phyloP scores from a whole-genome alignment of 2,888 invertebrate genomes.

The Melangyna quadrimaculata region DNA sequence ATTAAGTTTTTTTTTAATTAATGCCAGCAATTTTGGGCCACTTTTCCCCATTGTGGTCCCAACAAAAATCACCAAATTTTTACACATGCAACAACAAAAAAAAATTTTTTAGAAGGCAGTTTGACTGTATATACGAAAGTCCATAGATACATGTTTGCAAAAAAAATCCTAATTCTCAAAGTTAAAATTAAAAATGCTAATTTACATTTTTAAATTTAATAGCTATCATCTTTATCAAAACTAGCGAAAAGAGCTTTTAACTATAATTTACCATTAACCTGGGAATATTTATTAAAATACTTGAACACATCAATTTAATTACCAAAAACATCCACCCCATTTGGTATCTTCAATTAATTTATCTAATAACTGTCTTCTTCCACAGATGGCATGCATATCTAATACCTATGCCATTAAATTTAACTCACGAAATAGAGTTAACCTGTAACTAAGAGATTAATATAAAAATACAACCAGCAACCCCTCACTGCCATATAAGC shows the following conservation, averaged over 20 bases:
- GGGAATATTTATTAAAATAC: not conserved
- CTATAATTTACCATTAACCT: not conserved
- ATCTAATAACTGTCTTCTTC: slow-evolving; percentile 63
- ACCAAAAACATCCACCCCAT: slow-evolving; percentile 8
- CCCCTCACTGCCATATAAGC: not conserved
- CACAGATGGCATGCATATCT: slow-evolving; percentile 60
- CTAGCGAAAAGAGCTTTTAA: not conserved
- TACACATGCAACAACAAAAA: no score
- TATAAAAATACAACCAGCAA: not conserved
- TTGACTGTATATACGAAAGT: no score
- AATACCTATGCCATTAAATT: slow-evolving; percentile 48
- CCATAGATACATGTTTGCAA: no score
- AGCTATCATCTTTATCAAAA: not conserved
- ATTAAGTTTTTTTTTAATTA: no score
- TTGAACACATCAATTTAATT: slow-evolving; percentile 22
- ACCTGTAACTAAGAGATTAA: slow-evolving; percentile 21
- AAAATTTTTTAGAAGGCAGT: no score
- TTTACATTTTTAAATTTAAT: no score
- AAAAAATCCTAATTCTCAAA: no score
- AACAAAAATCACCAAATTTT: no score
- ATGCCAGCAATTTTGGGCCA: no score
- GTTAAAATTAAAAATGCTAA: no score
- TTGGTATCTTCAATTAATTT: slow-evolving; percentile 53
- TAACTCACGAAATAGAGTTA: slow-evolving; percentile 62
- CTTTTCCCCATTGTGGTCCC: no score